Conservation (phyloP, 2,888 invertebrate genomes). For the Caenorhabditis wallacei region DNA sequence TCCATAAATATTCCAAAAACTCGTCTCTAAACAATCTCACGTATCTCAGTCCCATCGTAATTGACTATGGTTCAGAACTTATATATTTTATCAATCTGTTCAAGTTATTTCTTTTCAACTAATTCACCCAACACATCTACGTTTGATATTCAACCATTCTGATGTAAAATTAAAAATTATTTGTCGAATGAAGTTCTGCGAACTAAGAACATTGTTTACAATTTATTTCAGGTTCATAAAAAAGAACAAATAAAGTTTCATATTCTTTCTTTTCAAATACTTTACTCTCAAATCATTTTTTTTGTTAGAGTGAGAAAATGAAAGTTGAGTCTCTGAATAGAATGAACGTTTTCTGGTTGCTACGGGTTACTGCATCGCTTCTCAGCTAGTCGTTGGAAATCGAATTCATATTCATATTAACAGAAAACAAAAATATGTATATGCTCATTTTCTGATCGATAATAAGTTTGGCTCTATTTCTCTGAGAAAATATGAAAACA, state of each 20-base stretch:
- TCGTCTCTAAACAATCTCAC: neutral
- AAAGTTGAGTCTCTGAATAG: no score
- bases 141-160: constrained; percentile 7
- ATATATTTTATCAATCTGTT: neutral
- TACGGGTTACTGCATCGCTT: constrained; percentile 1
- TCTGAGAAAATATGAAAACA: no score
- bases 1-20: neutral
- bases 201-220: constrained; percentile 5
- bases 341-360: neutral
- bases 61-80: neutral
- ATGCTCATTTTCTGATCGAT: no score
- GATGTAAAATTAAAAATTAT: constrained; percentile 17
- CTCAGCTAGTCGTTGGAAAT: no score
- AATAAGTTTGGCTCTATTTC: no score
- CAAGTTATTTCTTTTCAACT: constrained; percentile 3
- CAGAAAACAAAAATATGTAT: no score
- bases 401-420: no score
- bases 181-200: constrained; percentile 53
- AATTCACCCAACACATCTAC: neutral
- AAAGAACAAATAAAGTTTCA: no score
- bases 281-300: neutral
- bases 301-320: neutral
- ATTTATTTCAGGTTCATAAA: neutral
- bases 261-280: neutral
- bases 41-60: neutral